Percentiles rank a stretch among this genome's conserved stretches.
Conservation (phyloP, 2,113 vertebrate species). For the Neopipo cinnamomea region DNA sequence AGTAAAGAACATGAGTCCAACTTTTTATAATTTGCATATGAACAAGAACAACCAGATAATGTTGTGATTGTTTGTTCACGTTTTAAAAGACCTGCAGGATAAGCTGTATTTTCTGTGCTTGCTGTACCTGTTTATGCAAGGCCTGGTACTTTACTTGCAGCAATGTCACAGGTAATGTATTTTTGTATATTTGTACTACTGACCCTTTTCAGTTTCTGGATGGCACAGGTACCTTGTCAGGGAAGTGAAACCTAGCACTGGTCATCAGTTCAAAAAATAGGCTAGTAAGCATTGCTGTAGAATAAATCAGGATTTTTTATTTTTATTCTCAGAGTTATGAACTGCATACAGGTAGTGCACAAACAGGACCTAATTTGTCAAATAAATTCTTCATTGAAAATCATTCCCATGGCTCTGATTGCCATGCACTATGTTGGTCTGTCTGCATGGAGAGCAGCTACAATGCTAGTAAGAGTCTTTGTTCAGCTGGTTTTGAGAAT, state of each 20-base stretch:
- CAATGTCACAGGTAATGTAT: not conserved
- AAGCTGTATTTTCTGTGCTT: not conserved
- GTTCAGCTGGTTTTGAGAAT: not conserved
- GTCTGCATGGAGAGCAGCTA: not conserved
- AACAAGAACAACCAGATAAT: not conserved
- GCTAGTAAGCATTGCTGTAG: not conserved
- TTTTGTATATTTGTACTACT: not conserved
- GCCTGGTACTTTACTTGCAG: not conserved
- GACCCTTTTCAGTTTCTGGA: not conserved
- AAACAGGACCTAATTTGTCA: not conserved
- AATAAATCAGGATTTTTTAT: not conserved
- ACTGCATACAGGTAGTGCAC: not conserved
- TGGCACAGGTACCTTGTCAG: not conserved
- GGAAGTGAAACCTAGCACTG: not conserved
- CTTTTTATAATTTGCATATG: not conserved
- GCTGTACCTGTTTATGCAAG: not conserved
- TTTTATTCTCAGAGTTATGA: not conserved
- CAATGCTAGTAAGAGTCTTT: not conserved
- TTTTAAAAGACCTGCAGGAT: not conserved
- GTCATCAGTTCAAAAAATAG: not conserved
- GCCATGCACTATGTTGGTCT: not conserved
- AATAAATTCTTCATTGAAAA: not conserved
- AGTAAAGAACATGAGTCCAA: not conserved
- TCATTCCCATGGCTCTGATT: not conserved
- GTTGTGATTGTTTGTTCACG: not conserved